Percentiles rank a stretch among this genome's conserved stretches.
Evolutionary conservation across 2,797 vertebrate genomes (phyloP).

Genomic region (Semotilus atromaculatus): DNA sequence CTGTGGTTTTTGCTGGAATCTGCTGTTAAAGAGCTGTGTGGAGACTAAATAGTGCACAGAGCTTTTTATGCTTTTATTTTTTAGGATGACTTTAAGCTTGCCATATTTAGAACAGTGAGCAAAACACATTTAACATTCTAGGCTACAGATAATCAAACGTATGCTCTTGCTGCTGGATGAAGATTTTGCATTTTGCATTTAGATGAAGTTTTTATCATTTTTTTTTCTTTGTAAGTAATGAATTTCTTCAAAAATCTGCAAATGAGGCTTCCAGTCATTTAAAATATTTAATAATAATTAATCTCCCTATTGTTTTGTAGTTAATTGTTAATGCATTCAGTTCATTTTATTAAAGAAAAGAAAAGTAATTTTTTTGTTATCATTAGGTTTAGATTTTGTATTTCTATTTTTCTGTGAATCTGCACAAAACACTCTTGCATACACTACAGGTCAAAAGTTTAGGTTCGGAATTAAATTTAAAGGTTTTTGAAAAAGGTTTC

Average conservation of each 20-base stretch:
- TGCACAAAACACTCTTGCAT: not conserved
- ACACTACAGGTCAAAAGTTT: not conserved
- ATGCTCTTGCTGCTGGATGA: not conserved
- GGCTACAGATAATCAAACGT: constrained; percentile 9
- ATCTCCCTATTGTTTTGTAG: not conserved
- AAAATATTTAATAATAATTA: not conserved
- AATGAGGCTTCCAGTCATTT: not conserved
- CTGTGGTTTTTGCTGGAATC: not conserved
- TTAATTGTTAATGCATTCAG: not conserved
- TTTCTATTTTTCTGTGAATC: not conserved
- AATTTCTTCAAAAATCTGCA: not conserved
- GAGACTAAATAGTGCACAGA: not conserved
- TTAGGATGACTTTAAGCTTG: constrained; percentile 17
- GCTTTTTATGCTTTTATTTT: not conserved
- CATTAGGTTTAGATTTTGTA: not conserved
- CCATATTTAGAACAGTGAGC: constrained; percentile 37
- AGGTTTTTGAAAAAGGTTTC: not conserved
- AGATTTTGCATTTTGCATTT: constrained; percentile 5
- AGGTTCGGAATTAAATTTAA: not conserved
- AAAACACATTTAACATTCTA: constrained; percentile 9
- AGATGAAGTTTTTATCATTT: constrained; percentile 10
- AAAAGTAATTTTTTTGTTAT: not conserved
- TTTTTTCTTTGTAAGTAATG: constrained; percentile 7
- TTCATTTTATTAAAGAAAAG: not conserved
- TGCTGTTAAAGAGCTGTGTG: not conserved